Percentiles rank a stretch among this genome's conserved stretches.
These are phyloP conservation scores for Callochromis pleurospilus DNA, from an alignment of 2,113 vertebrate species.

Conservation along the genomic window DNA sequence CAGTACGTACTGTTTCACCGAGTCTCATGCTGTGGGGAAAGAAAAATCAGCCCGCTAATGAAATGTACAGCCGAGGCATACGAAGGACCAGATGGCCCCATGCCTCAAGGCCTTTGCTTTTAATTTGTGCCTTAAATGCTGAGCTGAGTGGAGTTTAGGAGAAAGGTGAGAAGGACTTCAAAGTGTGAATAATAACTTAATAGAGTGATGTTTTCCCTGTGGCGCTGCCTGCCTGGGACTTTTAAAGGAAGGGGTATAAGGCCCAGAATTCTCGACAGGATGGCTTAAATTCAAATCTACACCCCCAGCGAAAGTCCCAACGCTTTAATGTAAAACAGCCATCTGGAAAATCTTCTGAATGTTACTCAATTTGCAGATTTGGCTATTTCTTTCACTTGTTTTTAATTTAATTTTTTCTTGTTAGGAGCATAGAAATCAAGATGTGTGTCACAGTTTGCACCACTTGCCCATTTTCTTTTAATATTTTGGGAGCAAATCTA, in stretches of 20 bases:
- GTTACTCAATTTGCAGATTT: neutral
- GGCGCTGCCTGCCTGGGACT: neutral
- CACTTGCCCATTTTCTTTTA: neutral
- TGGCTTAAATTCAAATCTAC: neutral
- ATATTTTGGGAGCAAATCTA: neutral
- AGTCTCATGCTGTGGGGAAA: neutral
- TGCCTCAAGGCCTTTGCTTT: constrained; percentile 29
- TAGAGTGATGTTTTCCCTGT: neutral
- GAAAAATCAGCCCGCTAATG: constrained; percentile 24
- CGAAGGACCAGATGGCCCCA: constrained; percentile 14
- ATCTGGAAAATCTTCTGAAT: constrained; percentile 17
- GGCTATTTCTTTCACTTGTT: neutral
- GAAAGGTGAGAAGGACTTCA: constrained; percentile 45
- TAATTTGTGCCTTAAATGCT: constrained; percentile 11
- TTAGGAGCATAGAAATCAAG: neutral
- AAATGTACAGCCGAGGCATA: constrained; percentile 26
- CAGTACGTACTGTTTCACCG: neutral
- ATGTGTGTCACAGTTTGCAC: neutral
- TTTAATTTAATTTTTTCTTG: neutral
- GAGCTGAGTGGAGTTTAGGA: neutral
- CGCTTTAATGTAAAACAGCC: constrained; percentile 1
- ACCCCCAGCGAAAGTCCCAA: neutral
- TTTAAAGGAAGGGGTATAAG: neutral
- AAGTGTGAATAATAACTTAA: constrained; percentile 17
- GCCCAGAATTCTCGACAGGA: neutral